Conservation (phyloP, 2,113 vertebrate genomes). For the Perognathus longimembris region DNA sequence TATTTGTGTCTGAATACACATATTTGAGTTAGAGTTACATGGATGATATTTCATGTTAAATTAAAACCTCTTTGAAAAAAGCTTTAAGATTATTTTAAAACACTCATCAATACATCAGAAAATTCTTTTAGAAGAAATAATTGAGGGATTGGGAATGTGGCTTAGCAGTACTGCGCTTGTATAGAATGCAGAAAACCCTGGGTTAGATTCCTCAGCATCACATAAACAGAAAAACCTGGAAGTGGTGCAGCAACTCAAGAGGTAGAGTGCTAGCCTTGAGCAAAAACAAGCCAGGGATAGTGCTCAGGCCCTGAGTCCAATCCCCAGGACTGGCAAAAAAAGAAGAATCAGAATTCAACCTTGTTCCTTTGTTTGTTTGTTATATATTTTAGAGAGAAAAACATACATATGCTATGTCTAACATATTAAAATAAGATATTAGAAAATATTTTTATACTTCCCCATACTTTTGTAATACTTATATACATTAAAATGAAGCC, state of each 20-base stretch:
- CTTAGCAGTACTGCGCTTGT: no score
- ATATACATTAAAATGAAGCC: background rate
- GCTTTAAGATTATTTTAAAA: background rate
- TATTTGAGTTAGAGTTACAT: background rate
- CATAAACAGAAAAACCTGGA: no score
- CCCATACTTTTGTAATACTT: background rate
- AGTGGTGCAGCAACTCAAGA: no score
- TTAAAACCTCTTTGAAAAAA: background rate
- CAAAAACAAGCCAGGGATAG: no score
- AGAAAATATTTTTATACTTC: background rate
- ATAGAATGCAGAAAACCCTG: no score
- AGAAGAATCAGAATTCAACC: background rate
- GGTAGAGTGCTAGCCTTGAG: no score
- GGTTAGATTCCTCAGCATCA: no score
- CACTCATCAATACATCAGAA: no score
- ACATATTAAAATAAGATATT: background rate
- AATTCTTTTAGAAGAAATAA: no score
- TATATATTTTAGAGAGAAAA: background rate
- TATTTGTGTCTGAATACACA: background rate
- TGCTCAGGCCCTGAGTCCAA: no score
- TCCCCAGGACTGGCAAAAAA: no score
- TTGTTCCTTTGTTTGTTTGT: background rate
- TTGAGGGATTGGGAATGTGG: no score
- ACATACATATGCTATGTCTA: background rate
- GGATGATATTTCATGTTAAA: background rate